A percentile compares a stretch with the other conserved stretches of the same genome.
phyloP scores from a whole-genome alignment of 2,888 invertebrate genomes.

The Leistus spinibarbis region DNA sequence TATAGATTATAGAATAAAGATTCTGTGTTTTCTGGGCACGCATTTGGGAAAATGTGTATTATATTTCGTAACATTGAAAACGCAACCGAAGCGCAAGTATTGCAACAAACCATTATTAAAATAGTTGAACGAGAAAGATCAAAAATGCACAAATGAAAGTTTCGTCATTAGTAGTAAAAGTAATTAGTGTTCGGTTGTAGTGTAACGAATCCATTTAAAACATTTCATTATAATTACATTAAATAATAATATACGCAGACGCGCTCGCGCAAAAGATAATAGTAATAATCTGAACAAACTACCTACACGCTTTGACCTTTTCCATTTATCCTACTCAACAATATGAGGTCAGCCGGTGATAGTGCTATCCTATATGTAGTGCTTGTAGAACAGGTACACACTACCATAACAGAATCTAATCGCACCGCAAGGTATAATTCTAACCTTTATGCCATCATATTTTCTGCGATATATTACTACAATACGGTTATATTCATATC shows the following conservation, averaged over 20 bases:
- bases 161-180: neutral
- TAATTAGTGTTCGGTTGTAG: neutral
- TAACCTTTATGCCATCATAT: neutral
- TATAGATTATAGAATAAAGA: too few species aligned
- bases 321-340: neutral
- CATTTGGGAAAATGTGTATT: too few species aligned
- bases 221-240: neutral
- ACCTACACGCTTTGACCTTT: neutral
- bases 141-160: neutral
- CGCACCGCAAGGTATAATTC: neutral
- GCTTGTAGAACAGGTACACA: too few species aligned
- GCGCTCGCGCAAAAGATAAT: neutral
- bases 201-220: neutral
- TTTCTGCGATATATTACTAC: neutral
- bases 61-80: too few species aligned
- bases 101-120: neutral
- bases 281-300: neutral
- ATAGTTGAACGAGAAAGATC: neutral
- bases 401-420: neutral
- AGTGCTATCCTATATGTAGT: neutral
- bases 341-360: neutral
- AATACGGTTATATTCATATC: too few species aligned
- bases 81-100: too few species aligned
- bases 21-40: too few species aligned
- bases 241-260: neutral